A percentile compares a stretch with the other conserved stretches of the same genome.
These are phyloP conservation scores for Anastatus disparis DNA, from an alignment of 1,140 invertebrate genomes.

Conservation along the genomic window DNA sequence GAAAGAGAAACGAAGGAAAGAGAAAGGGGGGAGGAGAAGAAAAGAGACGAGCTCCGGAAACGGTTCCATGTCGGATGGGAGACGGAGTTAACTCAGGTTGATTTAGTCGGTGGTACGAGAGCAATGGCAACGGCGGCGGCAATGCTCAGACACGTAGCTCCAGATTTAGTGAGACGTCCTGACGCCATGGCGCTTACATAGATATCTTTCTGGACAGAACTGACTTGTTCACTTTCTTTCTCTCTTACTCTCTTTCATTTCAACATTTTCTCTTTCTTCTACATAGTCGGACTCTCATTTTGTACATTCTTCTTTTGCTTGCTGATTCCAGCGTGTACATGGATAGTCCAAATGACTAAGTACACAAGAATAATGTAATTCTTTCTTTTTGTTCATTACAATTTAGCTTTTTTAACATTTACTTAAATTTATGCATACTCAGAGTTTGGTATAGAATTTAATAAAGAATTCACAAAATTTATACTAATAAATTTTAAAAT, in stretches of 20 bases:
- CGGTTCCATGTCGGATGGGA: constrained; percentile 59
- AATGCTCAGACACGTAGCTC: constrained; percentile 62
- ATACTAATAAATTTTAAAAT: no score
- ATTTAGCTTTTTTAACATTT: no score
- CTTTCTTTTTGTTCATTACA: no score
- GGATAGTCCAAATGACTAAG: no score
- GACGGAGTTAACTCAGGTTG: constrained; percentile 63
- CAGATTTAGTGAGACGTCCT: constrained; percentile 66
- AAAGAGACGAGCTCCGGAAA: constrained; percentile 51
- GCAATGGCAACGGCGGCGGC: constrained; percentile 50
- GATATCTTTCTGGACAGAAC: constrained; percentile 61
- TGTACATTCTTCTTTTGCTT: no score
- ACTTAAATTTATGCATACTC: no score
- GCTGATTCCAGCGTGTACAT: no score
- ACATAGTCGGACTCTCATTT: no score
- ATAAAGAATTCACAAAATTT: no score
- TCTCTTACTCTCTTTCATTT: constrained; percentile 33
- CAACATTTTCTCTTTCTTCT: no score
- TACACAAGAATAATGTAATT: no score
- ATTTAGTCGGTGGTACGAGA: constrained; percentile 62
- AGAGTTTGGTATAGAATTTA: no score
- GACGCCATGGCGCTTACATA: constrained; percentile 64
- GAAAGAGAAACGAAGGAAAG: background rate
- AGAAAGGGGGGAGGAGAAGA: background rate
- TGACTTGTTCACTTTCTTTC: constrained; percentile 51